Base-by-base conservation (phyloP, 2,113 vertebrate genomes). In the Nothobranchius kuhntae region DNA sequence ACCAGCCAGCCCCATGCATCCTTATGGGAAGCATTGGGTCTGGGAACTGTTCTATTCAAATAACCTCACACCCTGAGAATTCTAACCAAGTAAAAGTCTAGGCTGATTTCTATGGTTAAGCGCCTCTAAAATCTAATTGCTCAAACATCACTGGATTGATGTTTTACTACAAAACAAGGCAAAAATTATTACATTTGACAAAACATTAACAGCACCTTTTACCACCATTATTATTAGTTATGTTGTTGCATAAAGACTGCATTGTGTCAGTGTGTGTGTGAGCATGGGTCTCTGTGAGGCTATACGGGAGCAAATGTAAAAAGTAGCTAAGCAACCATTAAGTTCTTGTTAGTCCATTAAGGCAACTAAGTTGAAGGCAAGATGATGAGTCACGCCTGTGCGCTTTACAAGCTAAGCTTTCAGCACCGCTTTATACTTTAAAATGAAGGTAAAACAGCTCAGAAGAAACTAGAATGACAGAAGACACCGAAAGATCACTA, bases 341-440 rank as follows among this genome's bases (percentile, higher is more conserved):
- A 21, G 8, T 38, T 47, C 17, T 63, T 62, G 65, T 38, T 26
- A 57, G 70, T 58, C 68, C 76, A 83, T 80, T 84, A 80, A 75
- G 65, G 63, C 45, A 75, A 75, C 61, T 12, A 21, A 44, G 52
- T 42, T 30, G 30, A 30, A 58, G 63, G 69, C 60, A 78, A 52
- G 13, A 53, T 13, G 68, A 38, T 15, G 47, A 71, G 40, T 75
- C 53, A 72, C 7, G 52, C 14, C 58, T 50, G 53, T 58, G 54
- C 67, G 77, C 71, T 78, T 71, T 67, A 56, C 4, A 58, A 52
- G 71, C 52, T 68, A n/a, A 12, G 53, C 51, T 84, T 76, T 77
- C 79, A 63, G 24, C 40, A 30, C 0, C 2, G 26, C 21, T n/a
- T 73, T 38, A 0, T 36, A 62, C 59, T 44, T 51, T 61, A 38